A percentile compares a stretch with the other conserved stretches of the same genome.
Evolutionary conservation across 2,113 vertebrate species (phyloP).

Genomic region (Marmota flaviventris): DNA sequence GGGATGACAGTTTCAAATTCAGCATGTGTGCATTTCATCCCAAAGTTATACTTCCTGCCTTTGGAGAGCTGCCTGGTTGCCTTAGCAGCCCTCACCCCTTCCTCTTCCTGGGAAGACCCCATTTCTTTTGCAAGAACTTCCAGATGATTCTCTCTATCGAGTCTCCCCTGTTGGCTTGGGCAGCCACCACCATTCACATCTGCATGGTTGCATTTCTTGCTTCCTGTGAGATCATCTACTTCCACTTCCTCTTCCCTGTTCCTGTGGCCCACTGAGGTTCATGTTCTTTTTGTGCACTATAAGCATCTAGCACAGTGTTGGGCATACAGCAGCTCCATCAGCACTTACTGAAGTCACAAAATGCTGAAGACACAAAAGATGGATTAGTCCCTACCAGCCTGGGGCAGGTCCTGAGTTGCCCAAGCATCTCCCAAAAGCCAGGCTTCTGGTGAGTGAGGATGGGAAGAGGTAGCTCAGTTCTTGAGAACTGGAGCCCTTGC

Average conservation of each 20-base stretch:
- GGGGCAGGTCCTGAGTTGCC: not conserved
- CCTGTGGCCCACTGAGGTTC: accelerated
- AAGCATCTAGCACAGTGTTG: accelerated
- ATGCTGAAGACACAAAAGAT: not conserved
- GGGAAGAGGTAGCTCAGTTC: accelerated
- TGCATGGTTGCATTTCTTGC: not conserved
- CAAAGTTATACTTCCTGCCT: accelerated
- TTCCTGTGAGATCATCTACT: not conserved
- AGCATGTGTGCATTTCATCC: accelerated
- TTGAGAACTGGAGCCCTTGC: not conserved
- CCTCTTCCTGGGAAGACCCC: not conserved
- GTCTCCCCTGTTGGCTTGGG: too few species aligned
- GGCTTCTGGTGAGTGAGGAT: not conserved
- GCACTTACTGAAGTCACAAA: not conserved
- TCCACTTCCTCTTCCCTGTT: not conserved
- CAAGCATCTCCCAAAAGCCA: not conserved
- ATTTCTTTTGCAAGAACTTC: not conserved
- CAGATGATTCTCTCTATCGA: accelerated
- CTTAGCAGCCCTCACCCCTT: not conserved
- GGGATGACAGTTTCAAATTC: not conserved
- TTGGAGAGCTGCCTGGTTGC: not conserved
- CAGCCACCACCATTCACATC: accelerated
- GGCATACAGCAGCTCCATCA: accelerated
- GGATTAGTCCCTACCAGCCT: accelerated
- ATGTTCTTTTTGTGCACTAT: accelerated